Evolutionary conservation across 2,888 invertebrate species (phyloP).

Genomic region (Lypha dubia): DNA sequence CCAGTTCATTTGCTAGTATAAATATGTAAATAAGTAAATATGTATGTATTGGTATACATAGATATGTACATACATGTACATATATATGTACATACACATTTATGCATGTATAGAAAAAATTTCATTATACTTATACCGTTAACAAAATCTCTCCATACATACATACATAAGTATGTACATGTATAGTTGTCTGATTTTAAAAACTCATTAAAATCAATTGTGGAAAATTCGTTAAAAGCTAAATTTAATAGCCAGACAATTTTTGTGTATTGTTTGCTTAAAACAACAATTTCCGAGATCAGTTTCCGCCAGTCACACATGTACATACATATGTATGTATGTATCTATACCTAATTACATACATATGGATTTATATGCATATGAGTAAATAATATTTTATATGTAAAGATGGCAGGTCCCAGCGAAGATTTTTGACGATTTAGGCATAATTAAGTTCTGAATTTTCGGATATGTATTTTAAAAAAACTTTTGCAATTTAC

Average conservation of each 20-base stretch:
- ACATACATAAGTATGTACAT: too few relatives aligned
- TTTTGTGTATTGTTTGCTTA: slow-evolving; percentile 16
- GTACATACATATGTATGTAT: not conserved
- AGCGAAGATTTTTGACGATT: too few relatives aligned
- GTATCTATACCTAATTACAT: too few relatives aligned
- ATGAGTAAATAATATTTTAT: too few relatives aligned
- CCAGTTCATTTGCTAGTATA: slow-evolving; percentile 20
- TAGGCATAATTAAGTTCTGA: too few relatives aligned
- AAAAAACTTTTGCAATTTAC: too few relatives aligned
- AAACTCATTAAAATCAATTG: slow-evolving; percentile 1
- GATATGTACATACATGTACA: not conserved
- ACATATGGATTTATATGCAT: too few relatives aligned
- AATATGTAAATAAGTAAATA: too few relatives aligned
- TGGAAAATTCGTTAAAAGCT: not conserved
- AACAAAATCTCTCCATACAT: too few relatives aligned
- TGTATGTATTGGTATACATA: too few relatives aligned
- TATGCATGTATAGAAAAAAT: not conserved
- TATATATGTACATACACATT: not conserved
- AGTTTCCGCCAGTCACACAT: slow-evolving; percentile 36
- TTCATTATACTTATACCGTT: slow-evolving; percentile 42
- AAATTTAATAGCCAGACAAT: not conserved
- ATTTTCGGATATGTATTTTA: too few relatives aligned
- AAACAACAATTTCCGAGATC: slow-evolving; percentile 39
- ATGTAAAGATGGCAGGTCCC: too few relatives aligned
- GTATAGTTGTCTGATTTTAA: slow-evolving; percentile 12